A percentile compares a stretch with the other conserved stretches of the same genome.
Evolutionary conservation across 2,797 vertebrate species (phyloP).

Genomic region (Schizopygopsis pylzovi): DNA sequence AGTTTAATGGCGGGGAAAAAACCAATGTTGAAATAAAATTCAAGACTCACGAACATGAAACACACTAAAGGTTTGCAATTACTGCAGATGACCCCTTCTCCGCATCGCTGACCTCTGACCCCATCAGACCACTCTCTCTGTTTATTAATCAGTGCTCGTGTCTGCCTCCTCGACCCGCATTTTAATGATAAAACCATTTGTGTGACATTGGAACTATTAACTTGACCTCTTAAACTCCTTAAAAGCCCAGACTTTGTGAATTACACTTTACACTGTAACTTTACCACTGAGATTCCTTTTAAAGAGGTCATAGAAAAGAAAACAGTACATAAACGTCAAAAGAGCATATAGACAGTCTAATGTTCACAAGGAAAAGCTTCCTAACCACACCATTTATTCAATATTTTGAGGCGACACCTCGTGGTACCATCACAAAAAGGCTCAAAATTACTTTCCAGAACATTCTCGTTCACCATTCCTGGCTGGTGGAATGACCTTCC

Average conservation of each 20-base stretch:
- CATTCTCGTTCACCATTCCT: too few relatives aligned
- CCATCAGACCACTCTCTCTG: constrained; percentile 56
- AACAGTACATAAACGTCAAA: neutral
- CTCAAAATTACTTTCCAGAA: too few relatives aligned
- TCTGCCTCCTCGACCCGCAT: constrained; percentile 58
- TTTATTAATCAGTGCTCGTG: constrained; percentile 55
- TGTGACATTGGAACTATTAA: constrained; percentile 12
- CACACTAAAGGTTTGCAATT: constrained; percentile 59
- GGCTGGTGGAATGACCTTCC: too few relatives aligned
- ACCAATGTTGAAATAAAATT: neutral
- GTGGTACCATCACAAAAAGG: too few relatives aligned
- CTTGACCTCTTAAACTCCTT: constrained; percentile 16
- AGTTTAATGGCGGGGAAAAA: neutral
- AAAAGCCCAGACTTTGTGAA: constrained; percentile 22
- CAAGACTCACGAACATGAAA: constrained; percentile 49
- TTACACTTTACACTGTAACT: constrained; percentile 13
- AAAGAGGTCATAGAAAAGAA: neutral
- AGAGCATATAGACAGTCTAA: neutral
- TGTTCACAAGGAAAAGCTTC: neutral
- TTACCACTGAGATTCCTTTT: neutral
- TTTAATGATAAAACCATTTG: constrained; percentile 54
- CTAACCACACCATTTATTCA: neutral
- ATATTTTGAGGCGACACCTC: too few relatives aligned
- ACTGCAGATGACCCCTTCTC: constrained; percentile 47
- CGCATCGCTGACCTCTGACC: constrained; percentile 34